Percentiles rank a stretch among this genome's conserved stretches.
These are phyloP conservation scores for Clivina fossor DNA, from an alignment of 2,888 invertebrate species.

Conservation along the genomic window DNA sequence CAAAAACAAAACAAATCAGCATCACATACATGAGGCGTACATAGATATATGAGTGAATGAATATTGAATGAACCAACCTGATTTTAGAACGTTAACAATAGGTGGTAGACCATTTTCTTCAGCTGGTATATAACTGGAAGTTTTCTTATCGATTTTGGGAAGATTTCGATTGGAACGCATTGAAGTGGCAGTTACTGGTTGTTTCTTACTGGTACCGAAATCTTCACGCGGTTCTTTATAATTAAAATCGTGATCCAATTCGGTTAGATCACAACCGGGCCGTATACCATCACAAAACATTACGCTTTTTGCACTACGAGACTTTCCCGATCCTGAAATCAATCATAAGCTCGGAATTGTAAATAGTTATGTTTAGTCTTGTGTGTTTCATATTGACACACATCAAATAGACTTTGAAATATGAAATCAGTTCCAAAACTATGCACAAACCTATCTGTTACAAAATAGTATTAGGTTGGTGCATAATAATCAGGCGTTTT, in stretches of 20 bases:
- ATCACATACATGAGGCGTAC: too few relatives aligned
- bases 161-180: constrained; percentile 46
- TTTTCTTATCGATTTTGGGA: constrained; percentile 55
- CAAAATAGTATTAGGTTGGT: too few relatives aligned
- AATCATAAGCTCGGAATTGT: not conserved
- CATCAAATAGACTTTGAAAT: too few relatives aligned
- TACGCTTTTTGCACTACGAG: constrained; percentile 69
- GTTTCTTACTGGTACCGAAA: too few relatives aligned
- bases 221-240: constrained; percentile 45
- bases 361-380: too few relatives aligned
- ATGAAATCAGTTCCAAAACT: too few relatives aligned
- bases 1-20: too few relatives aligned
- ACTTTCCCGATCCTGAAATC: constrained; percentile 54
- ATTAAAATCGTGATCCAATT: constrained; percentile 66
- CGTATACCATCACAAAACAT: constrained; percentile 89
- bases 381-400: too few relatives aligned
- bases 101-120: constrained; percentile 60
- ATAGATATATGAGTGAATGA: too few relatives aligned
- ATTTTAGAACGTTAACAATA: constrained; percentile 57
- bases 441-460: too few relatives aligned
- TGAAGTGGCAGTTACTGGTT: too few relatives aligned
- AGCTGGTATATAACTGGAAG: constrained; percentile 59
- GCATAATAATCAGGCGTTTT: too few relatives aligned
- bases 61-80: constrained; percentile 56
- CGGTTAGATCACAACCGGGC: constrained; percentile 83